Evolutionary conservation across 2,888 invertebrate genomes (phyloP).

Genomic region (Argyresthia albistria): DNA sequence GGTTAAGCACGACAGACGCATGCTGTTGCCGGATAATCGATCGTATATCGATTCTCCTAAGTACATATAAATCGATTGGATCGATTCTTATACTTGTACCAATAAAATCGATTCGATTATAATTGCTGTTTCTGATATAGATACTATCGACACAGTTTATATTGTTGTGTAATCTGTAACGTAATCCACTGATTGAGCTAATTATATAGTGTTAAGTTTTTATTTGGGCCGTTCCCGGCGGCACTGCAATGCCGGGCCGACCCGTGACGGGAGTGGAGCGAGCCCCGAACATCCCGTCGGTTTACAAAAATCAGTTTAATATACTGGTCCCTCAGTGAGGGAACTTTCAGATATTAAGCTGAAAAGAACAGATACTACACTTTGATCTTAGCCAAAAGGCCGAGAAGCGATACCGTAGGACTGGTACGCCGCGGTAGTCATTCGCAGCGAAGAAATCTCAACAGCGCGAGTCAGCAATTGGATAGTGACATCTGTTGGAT

Average conservation of each 20-base stretch:
- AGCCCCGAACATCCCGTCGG: constrained; percentile 6
- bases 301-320: constrained; percentile 6
- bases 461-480: neutral
- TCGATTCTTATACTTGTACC: too few species aligned
- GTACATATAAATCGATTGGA: too few species aligned
- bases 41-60: too few species aligned
- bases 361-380: constrained; percentile 7
- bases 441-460: neutral
- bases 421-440: neutral
- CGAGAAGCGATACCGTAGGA: neutral
- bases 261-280: constrained; percentile 7
- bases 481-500: neutral
- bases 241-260: constrained; percentile 7
- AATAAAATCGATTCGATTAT: too few species aligned
- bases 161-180: too few species aligned
- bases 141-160: too few species aligned
- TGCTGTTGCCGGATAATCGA: too few species aligned
- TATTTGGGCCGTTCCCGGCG: constrained; percentile 6
- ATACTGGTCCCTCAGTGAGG: constrained; percentile 6
- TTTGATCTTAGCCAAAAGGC: constrained; percentile 5
- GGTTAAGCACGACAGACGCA: too few species aligned
- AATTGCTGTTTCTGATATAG: too few species aligned
- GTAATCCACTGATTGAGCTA: too few species aligned
- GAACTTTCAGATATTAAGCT: constrained; percentile 7
- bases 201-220: neutral